These are phyloP conservation scores for Gymnorhina tibicen DNA, from an alignment of 2,113 vertebrate genomes.

Conservation along the genomic window DNA sequence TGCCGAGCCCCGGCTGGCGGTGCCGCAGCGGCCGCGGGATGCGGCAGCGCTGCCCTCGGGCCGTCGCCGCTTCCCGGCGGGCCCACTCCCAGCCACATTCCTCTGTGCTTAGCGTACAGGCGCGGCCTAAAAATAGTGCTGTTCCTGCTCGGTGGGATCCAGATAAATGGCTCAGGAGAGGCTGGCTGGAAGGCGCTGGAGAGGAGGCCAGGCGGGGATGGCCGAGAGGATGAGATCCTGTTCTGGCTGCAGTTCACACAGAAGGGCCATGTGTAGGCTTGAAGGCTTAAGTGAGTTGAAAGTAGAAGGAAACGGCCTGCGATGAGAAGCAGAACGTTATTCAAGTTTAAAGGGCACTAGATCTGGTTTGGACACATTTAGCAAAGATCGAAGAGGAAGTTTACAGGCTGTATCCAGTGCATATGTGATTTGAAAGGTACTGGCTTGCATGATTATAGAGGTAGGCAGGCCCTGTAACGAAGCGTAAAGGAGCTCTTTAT, in stretches of 20 bases:
- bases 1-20: neutral
- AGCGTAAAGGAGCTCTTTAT: neutral
- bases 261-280: accelerated
- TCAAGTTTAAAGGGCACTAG: neutral
- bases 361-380: neutral
- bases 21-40: neutral
- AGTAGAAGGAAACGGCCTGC: neutral
- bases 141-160: accelerated
- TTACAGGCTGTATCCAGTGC: neutral
- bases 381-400: neutral
- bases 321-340: neutral
- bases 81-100: neutral
- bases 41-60: neutral
- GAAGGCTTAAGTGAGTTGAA: neutral
- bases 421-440: neutral
- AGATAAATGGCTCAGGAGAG: neutral
- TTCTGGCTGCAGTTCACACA: accelerated
- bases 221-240: accelerated
- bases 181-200: neutral
- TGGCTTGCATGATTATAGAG: neutral
- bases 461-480: neutral
- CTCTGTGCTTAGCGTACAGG: neutral
- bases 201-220: neutral
- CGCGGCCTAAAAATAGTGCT: neutral
- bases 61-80: neutral